Evolutionary conservation across 2,113 vertebrate genomes (phyloP).

Genomic region (Carollia perspicillata): DNA sequence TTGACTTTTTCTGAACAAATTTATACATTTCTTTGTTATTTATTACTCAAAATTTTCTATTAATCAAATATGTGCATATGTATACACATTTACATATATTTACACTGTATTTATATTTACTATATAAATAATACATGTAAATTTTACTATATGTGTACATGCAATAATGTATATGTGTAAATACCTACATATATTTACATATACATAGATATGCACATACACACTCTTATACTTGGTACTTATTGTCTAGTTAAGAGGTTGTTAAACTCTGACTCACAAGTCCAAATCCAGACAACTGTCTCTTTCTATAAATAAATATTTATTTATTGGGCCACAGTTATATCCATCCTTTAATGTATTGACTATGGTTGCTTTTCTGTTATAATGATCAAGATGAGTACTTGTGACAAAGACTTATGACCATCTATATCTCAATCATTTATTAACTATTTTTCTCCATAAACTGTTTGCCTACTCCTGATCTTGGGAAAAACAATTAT

Average conservation of each 20-base stretch:
- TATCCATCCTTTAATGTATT: not conserved
- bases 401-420: not conserved
- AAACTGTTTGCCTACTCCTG: not conserved
- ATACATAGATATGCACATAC: not conserved
- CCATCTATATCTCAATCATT: not conserved
- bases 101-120: not conserved
- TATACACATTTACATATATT: not conserved
- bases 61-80: not conserved
- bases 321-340: not conserved
- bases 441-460: not conserved
- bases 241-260: not conserved
- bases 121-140: not conserved
- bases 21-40: not conserved
- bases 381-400: not conserved
- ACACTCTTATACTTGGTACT: not conserved
- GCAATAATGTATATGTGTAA: too few species aligned
- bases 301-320: not conserved
- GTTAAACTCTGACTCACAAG: not conserved
- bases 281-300: not conserved
- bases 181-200: too few species aligned
- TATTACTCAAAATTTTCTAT: not conserved
- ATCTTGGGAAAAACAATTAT: not conserved
- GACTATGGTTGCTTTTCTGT: not conserved
- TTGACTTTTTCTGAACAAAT: too few species aligned
- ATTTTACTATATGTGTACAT: not conserved